Evolutionary conservation across 1,140 invertebrate genomes (phyloP).

Genomic region (Dinoponera quadriceps): DNA sequence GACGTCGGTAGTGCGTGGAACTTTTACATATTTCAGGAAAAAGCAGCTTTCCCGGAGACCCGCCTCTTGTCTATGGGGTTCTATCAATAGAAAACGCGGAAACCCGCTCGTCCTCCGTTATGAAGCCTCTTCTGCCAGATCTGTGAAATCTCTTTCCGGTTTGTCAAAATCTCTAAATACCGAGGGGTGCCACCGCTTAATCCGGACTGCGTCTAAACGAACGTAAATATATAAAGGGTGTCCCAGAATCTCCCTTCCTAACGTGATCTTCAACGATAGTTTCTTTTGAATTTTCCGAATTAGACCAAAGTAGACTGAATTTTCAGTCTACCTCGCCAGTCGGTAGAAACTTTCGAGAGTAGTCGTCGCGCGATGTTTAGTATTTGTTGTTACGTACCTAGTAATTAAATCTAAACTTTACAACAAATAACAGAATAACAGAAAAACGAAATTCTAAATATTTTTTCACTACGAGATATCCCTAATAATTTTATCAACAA

Average conservation of each 20-base stretch:
- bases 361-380: too few species aligned
- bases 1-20: conserved; percentile 67
- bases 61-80: conserved; percentile 72
- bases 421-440: too few species aligned
- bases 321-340: background rate
- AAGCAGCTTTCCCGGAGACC: conserved; percentile 70
- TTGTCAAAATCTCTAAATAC: conserved; percentile 60
- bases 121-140: conserved; percentile 61
- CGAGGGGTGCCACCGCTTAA: background rate
- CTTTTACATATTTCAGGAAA: conserved; percentile 83
- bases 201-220: background rate
- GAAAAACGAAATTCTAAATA: too few species aligned
- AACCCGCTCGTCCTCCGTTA: conserved; percentile 70
- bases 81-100: conserved; percentile 79
- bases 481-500: too few species aligned
- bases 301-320: too few species aligned
- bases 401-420: too few species aligned
- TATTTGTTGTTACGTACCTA: too few species aligned
- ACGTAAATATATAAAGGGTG: background rate
- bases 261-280: background rate
- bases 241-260: background rate
- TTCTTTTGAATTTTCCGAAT: too few species aligned
- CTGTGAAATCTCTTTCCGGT: conserved; percentile 67
- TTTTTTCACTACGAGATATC: too few species aligned
- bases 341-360: too few species aligned